Base-by-base conservation (phyloP, 2,113 vertebrate genomes). In the Callionymus lyra region DNA sequence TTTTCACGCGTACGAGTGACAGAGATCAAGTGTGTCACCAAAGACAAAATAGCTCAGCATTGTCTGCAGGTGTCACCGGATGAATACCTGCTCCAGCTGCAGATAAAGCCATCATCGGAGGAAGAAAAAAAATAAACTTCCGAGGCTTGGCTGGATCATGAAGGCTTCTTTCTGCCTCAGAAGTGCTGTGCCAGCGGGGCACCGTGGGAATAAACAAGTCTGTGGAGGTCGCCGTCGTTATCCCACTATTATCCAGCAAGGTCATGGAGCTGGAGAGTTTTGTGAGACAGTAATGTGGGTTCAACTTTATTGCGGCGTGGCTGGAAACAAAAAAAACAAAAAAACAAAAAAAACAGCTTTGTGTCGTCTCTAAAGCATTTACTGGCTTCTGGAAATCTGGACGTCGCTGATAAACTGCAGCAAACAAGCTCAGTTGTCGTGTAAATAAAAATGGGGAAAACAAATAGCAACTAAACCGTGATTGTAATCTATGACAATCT, bases 161-260 rank as follows among this genome's bases (percentile, higher is more conserved):
- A 27, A n/a, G 15, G 39, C 38, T 62, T 56, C 39, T 41, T 51
- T 59, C 63, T 64, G 59, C 17, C 64, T 61, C 51, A 66, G 49
- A 72, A 60, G 33, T 68, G 53, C 60, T 62, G 55, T n/a, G 57
- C 65, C 48, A 47, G 65, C 55, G 56, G 0, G 9, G 55, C 43
- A 47, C 55, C 62, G 39, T 31, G 35, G 43, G 64, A 65, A 64
- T 59, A 52, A 52, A 73, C 61, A 73, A 48, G 53, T 48, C 50
- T 56, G 57, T 18, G 53, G 43, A 42, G 36, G 34, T 44, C 61
- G 53, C 53, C 56, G 41, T 69, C 61, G 64, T 65, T 55, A 44
- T 59, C 43, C 50, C 55, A 53, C 39, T 50, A 43, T 60, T 71
- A 55, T 59, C 31, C 44, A 44, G 46, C 68, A 77, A 72, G 65